These are phyloP conservation scores for Oxyruncus cristatus DNA, from an alignment of 2,113 vertebrate genomes.

Conservation along the genomic window DNA sequence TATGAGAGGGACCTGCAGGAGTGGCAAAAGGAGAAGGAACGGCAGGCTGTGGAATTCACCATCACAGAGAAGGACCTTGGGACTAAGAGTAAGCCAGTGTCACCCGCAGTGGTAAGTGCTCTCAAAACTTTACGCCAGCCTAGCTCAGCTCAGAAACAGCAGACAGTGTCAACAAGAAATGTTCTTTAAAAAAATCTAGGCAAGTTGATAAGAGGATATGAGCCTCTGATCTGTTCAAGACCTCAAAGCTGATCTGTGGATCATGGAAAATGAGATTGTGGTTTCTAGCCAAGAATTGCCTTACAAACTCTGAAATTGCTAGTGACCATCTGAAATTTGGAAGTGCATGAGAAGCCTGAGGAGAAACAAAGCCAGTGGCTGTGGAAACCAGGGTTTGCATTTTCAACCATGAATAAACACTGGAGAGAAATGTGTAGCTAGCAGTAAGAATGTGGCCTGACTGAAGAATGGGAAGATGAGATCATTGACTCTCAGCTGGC, in stretches of 20 bases:
- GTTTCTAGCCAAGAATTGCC: background rate
- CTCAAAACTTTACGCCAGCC: background rate
- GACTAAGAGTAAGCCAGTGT: background rate
- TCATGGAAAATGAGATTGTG: background rate
- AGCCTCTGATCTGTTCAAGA: background rate
- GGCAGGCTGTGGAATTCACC: constrained; percentile 80
- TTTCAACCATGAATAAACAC: background rate
- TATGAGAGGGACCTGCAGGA: constrained; percentile 71
- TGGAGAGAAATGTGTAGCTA: background rate
- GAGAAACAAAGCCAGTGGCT: background rate
- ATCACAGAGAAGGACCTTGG: constrained; percentile 76
- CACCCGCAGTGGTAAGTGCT: background rate
- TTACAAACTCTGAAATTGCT: background rate
- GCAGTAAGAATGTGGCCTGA: background rate
- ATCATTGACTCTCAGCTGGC: background rate
- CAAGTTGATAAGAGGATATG: background rate
- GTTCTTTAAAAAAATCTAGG: background rate
- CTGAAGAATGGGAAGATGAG: background rate
- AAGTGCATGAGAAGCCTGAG: background rate
- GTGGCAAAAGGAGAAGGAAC: constrained; percentile 76
- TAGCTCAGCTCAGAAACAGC: background rate
- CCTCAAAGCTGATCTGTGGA: background rate
- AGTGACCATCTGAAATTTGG: background rate
- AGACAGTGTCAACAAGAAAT: background rate
- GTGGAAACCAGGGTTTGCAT: background rate